These are phyloP conservation scores for Taeniopygia guttata DNA, from an alignment of 2,797 vertebrate species.

Conservation along the genomic window DNA sequence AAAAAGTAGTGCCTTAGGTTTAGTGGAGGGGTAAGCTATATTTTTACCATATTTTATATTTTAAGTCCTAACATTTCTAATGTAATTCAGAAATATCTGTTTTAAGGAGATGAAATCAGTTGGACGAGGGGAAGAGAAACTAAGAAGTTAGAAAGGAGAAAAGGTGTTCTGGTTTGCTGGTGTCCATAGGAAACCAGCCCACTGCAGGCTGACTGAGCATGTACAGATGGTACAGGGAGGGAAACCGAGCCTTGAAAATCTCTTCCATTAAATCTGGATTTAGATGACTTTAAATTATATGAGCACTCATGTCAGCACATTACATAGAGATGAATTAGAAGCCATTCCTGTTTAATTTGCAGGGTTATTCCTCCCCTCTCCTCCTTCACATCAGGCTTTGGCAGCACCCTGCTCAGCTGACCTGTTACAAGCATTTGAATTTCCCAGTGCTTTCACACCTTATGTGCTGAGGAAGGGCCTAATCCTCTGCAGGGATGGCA, in stretches of 20 bases:
- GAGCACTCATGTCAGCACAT: background rate
- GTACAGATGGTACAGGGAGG: background rate
- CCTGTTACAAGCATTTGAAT: background rate
- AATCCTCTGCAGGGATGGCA: background rate
- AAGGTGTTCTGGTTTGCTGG: background rate
- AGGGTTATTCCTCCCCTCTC: background rate
- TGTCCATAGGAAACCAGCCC: background rate
- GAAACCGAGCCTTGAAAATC: background rate
- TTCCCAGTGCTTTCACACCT: background rate
- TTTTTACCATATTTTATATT: slow-evolving; percentile 54
- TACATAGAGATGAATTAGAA: background rate
- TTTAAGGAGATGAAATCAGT: background rate
- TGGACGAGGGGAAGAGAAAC: background rate
- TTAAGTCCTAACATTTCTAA: slow-evolving; percentile 30
- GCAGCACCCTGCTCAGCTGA: background rate
- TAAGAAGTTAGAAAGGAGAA: background rate
- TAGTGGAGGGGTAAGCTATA: slow-evolving; percentile 40
- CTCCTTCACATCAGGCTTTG: background rate
- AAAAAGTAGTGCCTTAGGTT: slow-evolving; percentile 65
- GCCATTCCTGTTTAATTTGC: background rate
- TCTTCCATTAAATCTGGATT: background rate
- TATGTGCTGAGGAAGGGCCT: background rate
- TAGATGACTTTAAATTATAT: background rate
- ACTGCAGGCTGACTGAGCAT: background rate
- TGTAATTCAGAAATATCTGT: background rate